Conservation (phyloP, 2,888 invertebrate species). For the Heteropelma amictum region DNA sequence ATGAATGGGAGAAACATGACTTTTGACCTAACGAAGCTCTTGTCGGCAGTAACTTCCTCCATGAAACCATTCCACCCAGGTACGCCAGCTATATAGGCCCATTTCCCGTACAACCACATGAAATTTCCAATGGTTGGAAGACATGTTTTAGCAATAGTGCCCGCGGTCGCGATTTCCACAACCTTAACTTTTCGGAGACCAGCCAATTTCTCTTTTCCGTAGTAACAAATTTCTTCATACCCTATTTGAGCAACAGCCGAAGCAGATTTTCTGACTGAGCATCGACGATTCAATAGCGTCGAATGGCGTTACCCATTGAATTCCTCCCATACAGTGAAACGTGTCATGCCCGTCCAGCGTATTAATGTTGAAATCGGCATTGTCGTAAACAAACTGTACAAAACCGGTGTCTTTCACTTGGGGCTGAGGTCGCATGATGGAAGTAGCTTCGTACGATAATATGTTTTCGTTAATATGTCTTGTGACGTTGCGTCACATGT, state of each 20-base stretch:
- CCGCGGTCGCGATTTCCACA: slow-evolving; percentile 32
- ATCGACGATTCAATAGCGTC: slow-evolving; percentile 4
- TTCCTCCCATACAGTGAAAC: slow-evolving; percentile 19
- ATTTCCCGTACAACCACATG: slow-evolving; percentile 40
- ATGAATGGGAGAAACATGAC: slow-evolving; percentile 52
- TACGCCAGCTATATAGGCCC: slow-evolving; percentile 59
- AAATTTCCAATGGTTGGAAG: slow-evolving; percentile 46
- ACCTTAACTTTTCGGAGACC: slow-evolving; percentile 18
- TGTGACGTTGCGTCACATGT: too few species aligned
- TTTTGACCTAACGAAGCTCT: slow-evolving; percentile 55
- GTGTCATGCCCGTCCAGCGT: slow-evolving; percentile 16
- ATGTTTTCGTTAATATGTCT: too few species aligned
- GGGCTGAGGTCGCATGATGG: slow-evolving; percentile 39
- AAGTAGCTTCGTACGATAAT: slow-evolving; percentile 16
- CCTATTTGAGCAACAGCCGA: neutral
- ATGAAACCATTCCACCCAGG: slow-evolving; percentile 72
- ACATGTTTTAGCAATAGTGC: neutral
- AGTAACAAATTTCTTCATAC: neutral
- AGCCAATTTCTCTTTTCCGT: slow-evolving; percentile 13
- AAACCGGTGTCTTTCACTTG: slow-evolving; percentile 9
- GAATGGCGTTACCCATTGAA: slow-evolving; percentile 15
- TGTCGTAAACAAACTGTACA: slow-evolving; percentile 9
- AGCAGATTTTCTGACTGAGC: slow-evolving; percentile 15
- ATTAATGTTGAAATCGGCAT: slow-evolving; percentile 12
- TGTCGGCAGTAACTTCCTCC: slow-evolving; percentile 63